Conservation (phyloP, 2,113 vertebrate species). For the Aplodontia rufa region DNA sequence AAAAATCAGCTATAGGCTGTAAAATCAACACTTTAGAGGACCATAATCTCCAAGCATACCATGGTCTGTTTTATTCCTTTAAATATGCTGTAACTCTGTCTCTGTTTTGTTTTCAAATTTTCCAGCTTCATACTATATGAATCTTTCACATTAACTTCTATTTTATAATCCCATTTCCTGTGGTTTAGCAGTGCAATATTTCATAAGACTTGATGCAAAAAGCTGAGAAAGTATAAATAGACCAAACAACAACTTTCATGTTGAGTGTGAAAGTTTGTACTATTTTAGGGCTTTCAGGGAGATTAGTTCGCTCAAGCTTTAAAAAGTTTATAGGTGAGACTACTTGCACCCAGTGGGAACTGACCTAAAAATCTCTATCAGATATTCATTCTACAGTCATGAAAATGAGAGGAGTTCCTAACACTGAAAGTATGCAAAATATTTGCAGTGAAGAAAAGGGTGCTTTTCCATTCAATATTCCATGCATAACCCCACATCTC, state of each 20-base stretch:
- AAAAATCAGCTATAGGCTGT: neutral
- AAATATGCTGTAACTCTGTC: neutral
- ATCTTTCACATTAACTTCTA: constrained; percentile 36
- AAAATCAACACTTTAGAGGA: neutral
- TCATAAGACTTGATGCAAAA: constrained; percentile 59
- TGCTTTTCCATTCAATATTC: neutral
- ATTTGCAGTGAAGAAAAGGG: neutral
- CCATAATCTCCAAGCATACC: neutral
- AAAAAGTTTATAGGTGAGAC: constrained; percentile 55
- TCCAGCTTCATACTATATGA: neutral
- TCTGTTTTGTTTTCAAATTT: constrained; percentile 42
- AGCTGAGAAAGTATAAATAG: constrained; percentile 78
- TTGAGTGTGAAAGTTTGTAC: constrained; percentile 64
- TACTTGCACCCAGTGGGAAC: constrained; percentile 50
- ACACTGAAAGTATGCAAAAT: neutral
- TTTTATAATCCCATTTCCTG: constrained; percentile 51
- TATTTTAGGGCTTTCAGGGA: constrained; percentile 65
- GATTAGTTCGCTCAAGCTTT: constrained; percentile 51
- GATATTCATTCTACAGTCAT: constrained; percentile 26
- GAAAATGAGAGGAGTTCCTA: neutral
- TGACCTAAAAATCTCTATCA: constrained; percentile 70
- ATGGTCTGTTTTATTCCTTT: neutral
- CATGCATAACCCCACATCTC: neutral
- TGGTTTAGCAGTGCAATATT: constrained; percentile 52
- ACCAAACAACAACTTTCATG: constrained; percentile 75